Evolutionary conservation across 2,888 invertebrate genomes (phyloP), one percentile per base, ranked within the genome.

Genomic region (Thymelicus acteon): DNA sequence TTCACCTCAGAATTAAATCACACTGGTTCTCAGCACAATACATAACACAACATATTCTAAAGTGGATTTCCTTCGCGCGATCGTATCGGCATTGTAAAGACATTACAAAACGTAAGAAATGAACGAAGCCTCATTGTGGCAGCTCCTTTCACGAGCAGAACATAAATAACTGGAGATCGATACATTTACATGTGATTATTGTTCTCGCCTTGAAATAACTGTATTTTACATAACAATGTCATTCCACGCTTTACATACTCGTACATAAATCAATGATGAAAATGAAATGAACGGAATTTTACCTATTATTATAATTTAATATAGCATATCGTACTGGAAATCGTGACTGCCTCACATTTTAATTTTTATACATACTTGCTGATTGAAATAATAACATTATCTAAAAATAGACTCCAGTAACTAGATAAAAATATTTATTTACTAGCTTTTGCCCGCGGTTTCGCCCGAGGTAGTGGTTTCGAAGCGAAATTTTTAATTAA

Each of bases 141-240:
- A 58, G 31, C 39, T 58, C 49, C 40, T 64, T 64, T 62, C 63
- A 63, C 63, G 31, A 7, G 44, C 47, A 63, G 69, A 58, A 70
- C 64, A 70, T 58, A 70, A 70, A 70, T 70, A 70, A 64, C 63
- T 47, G 39, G 24, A 70, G 69, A 70, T 70, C 69, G 63, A 70
- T 70, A 64, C 48, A 40, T 64, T 69, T 70, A 60, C 49, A 64
- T 49, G 64, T 64, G 49, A 70, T 70, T 64, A 70, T 49, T 49
- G 69, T 60, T 70, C 64, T 70, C 40, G 57, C 69, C 64, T 64
- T 70, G 62, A 12, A 39, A 63, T 13, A 63, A 62, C 58, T 47
- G 57, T 63, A 58, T 40, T 58, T 58, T 67, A 67, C 60, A 52
- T 47, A n/a, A 44, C 61, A 54, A 68, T 68, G 54, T 54, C 54